These are phyloP conservation scores for Tachina lurida DNA, from an alignment of 2,888 invertebrate species.

Conservation along the genomic window DNA sequence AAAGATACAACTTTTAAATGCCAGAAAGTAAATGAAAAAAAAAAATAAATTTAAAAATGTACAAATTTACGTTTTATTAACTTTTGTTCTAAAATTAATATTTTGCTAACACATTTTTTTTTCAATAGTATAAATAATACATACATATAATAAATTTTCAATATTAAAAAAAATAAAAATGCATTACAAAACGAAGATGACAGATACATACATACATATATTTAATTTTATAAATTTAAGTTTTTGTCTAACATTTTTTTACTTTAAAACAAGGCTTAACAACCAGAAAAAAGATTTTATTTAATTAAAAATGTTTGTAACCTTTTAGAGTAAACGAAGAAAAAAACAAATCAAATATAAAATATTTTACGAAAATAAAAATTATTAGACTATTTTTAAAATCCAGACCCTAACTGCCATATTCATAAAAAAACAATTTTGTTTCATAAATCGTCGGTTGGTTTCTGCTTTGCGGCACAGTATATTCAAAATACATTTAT, in stretches of 20 bases:
- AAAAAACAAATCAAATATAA: constrained; percentile 45
- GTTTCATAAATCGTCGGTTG: too few relatives aligned
- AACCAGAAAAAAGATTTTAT: constrained; percentile 27
- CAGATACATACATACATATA: constrained; percentile 31
- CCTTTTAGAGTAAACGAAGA: constrained; percentile 32
- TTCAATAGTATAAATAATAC: background rate
- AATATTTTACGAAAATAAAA: constrained; percentile 42
- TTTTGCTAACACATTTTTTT: constrained; percentile 54
- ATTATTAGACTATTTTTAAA: background rate
- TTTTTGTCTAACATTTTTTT: constrained; percentile 44
- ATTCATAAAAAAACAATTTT: too few relatives aligned
- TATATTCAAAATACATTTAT: too few relatives aligned
- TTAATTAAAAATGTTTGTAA: constrained; percentile 42
- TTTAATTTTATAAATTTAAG: constrained; percentile 44
- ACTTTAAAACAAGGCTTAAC: constrained; percentile 44
- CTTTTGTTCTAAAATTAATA: constrained; percentile 59
- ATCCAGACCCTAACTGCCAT: too few relatives aligned
- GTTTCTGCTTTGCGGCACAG: too few relatives aligned
- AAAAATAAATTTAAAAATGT: constrained; percentile 65
- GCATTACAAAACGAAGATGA: constrained; percentile 27
- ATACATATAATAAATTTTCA: constrained; percentile 9
- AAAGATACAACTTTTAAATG: constrained; percentile 28
- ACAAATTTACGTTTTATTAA: constrained; percentile 69
- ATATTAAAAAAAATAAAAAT: constrained; percentile 21
- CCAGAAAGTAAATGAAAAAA: constrained; percentile 11